These are phyloP conservation scores for Parasteatoda lunata DNA, from an alignment of 2,888 invertebrate species.

Conservation along the genomic window DNA sequence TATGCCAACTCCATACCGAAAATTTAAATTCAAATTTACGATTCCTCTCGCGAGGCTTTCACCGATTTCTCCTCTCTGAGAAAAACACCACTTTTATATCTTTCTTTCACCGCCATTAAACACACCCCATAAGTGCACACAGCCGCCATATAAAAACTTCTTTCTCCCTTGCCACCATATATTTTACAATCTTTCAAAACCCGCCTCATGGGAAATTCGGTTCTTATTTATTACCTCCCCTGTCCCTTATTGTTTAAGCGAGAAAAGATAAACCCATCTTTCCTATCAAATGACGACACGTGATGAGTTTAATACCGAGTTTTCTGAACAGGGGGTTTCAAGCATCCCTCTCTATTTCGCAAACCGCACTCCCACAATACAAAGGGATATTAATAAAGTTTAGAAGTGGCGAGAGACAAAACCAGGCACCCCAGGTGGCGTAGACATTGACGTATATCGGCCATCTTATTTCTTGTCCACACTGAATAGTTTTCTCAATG, in stretches of 20 bases:
- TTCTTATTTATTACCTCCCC: slow-evolving; percentile 45
- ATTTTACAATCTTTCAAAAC: slow-evolving; percentile 56
- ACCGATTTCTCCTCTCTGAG: background rate
- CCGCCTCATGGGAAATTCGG: slow-evolving; percentile 40
- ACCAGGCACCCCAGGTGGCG: slow-evolving; percentile 52
- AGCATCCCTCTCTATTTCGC: background rate
- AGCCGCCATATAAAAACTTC: slow-evolving; percentile 32
- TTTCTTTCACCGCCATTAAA: slow-evolving; percentile 56
- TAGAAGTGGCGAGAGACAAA: slow-evolving; percentile 63
- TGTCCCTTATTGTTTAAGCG: slow-evolving; percentile 52
- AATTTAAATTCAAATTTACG: background rate
- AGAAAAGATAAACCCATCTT: slow-evolving; percentile 49
- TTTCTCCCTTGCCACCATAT: slow-evolving; percentile 12
- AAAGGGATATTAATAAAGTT: slow-evolving; percentile 61
- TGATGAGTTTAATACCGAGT: slow-evolving; percentile 28
- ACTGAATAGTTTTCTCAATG: background rate
- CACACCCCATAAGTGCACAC: slow-evolving; percentile 30
- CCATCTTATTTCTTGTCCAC: background rate
- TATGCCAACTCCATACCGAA: background rate
- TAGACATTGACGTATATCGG: slow-evolving; percentile 53
- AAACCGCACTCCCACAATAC: slow-evolving; percentile 6
- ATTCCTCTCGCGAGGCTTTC: background rate
- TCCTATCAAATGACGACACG: slow-evolving; percentile 20
- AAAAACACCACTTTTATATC: slow-evolving; percentile 4
- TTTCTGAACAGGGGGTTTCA: background rate